Evolutionary conservation across 1,140 invertebrate genomes (phyloP), one percentile per base, ranked within the genome.

Genomic region (Pygmarrhopalites habei): DNA sequence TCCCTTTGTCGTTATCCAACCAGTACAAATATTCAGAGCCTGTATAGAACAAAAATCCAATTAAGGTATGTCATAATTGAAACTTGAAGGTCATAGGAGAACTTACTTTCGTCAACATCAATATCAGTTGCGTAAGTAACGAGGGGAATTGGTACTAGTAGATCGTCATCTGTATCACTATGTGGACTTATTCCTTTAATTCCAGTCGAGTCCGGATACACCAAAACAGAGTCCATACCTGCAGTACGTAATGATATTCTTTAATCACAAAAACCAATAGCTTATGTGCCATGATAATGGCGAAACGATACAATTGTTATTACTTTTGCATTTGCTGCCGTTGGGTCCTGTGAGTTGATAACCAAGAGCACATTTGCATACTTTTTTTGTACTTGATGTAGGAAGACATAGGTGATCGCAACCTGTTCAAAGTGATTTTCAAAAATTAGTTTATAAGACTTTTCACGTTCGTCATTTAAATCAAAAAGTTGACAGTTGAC

Each of bases 331-430:
- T 19, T 74, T 73, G 4, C 73, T 78, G 14, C 65, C 61, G 71
- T 86, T 76, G 14, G 75, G 74, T 1, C 79, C 77, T 73, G 85
- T 79, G 17, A 77, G 69, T 21, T 72, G 67, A 75, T 86, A 90
- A 1, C 90, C 90, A 29, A 83, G 80, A 1, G 89, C 86, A 76
- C 90, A 94, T 57, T 79, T 80, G 74, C 90, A 93, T 1, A 79
- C 78, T 66, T 80, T 78, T 14, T 76, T 75, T 0, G 72, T 76
- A 12, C 71, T 60, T 1, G 81, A 82, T 21, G 80, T 77, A 14
- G 89, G 85, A 56, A 94, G 74, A 75, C 90, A 94, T 2, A 93
- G 75, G 75, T 93, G 89, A 62, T 84, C 79, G 74, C 89, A 92
- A 30, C n/a, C n/a, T n/a, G n/a, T n/a, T n/a, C n/a, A n/a, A n/a